Evolutionary conservation across 2,113 vertebrate genomes (phyloP).

Genomic region (Callocephalon fimbriatum): DNA sequence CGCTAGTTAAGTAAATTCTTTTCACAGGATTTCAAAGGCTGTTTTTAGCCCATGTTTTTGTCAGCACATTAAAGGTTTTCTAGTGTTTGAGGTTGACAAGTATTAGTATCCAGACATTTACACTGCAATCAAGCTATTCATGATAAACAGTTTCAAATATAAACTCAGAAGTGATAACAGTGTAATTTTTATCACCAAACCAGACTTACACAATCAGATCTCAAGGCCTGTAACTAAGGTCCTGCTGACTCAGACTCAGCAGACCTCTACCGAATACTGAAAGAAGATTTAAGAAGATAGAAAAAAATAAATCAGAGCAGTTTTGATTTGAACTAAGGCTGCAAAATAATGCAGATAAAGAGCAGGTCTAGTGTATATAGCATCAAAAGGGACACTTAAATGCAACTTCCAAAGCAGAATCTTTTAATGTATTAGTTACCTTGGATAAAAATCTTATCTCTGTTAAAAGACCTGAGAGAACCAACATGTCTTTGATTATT

Average conservation of each 20-base stretch:
- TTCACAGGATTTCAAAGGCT: constrained; percentile 31
- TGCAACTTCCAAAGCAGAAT: neutral
- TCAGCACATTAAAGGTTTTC: constrained; percentile 18
- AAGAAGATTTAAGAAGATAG: neutral
- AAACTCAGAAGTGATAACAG: neutral
- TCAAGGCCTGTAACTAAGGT: neutral
- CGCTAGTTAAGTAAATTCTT: constrained; percentile 10
- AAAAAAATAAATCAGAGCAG: neutral
- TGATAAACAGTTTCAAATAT: neutral
- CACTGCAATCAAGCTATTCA: neutral
- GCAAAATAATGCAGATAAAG: neutral
- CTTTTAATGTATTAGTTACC: neutral
- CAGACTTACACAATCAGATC: neutral
- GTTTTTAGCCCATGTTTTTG: neutral
- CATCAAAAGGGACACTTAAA: neutral
- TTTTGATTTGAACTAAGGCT: neutral
- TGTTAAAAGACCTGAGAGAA: neutral
- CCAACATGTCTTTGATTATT: neutral
- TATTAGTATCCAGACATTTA: neutral
- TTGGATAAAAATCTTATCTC: neutral
- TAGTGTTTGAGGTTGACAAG: constrained; percentile 16
- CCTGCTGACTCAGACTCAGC: neutral
- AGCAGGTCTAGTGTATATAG: neutral
- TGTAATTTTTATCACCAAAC: neutral
- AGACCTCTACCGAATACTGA: neutral